Conservation (phyloP, 1,140 invertebrate genomes). For the Drosophila trapezifrons region DNA sequence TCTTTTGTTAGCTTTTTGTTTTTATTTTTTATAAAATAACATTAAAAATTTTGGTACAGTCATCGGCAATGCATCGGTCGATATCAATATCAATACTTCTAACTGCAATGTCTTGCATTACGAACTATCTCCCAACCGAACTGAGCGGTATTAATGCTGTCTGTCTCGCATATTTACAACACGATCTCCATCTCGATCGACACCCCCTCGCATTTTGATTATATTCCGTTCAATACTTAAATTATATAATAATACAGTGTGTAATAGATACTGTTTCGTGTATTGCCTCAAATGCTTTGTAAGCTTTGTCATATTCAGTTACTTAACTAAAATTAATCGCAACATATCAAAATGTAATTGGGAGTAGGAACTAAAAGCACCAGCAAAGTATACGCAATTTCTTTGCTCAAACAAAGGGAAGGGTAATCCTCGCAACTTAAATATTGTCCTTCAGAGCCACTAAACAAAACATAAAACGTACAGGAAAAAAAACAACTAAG, state of each 20-base stretch:
- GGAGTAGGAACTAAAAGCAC: conserved; percentile 80
- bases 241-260: conserved; percentile 46
- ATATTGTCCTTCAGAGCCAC: conserved; percentile 44
- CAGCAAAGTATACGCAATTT: conserved; percentile 63
- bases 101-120: conserved; percentile 26
- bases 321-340: conserved; percentile 63
- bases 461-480: conserved; percentile 8
- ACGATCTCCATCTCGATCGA: conserved; percentile 17
- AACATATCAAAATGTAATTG: conserved; percentile 52
- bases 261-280: conserved; percentile 37
- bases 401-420: conserved; percentile 23
- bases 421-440: conserved; percentile 22
- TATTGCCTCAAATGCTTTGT: conserved; percentile 82
- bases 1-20: background rate
- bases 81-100: conserved; percentile 43
- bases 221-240: conserved; percentile 55
- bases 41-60: conserved; percentile 84
- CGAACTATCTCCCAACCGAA: conserved; percentile 15
- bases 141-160: conserved; percentile 54
- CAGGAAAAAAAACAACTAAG: conserved; percentile 39
- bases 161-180: conserved; percentile 61
- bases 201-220: conserved; percentile 36
- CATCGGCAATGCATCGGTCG: conserved; percentile 48
- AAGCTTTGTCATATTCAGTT: conserved; percentile 78
- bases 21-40: conserved; percentile 58